A percentile compares a stretch with the other conserved stretches of the same genome.
These are phyloP conservation scores for Philaethria dido DNA, from an alignment of 2,888 invertebrate species.

Conservation along the genomic window DNA sequence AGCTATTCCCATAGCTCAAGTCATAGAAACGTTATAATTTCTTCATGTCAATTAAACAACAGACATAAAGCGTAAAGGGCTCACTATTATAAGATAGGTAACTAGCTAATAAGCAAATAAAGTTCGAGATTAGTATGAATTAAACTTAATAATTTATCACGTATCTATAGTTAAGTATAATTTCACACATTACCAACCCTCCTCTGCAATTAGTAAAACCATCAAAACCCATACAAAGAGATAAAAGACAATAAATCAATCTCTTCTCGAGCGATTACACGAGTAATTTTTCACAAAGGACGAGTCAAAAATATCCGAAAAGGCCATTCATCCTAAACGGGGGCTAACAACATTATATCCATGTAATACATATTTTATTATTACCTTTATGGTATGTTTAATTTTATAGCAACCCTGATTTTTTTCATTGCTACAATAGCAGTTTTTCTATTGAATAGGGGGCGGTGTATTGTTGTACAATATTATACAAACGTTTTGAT, in stretches of 20 bases:
- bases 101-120: not conserved
- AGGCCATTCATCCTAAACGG: conserved; percentile 71
- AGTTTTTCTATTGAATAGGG: conserved; percentile 66
- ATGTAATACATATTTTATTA: conserved; percentile 84
- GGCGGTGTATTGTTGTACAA: conserved; percentile 82
- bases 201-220: conserved; percentile 71
- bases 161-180: conserved; percentile 10
- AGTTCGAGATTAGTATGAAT: not conserved
- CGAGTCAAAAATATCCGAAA: conserved; percentile 78
- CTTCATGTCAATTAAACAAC: not conserved
- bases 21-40: not conserved
- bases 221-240: conserved; percentile 51
- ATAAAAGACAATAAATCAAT: conserved; percentile 60
- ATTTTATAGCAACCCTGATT: conserved; percentile 79
- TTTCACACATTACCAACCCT: conserved; percentile 14
- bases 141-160: not conserved
- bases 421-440: conserved; percentile 62
- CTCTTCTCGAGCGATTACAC: conserved; percentile 77
- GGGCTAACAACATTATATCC: conserved; percentile 82
- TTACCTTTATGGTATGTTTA: conserved; percentile 78
- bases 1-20: not conserved
- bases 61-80: no score
- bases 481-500: conserved; percentile 63
- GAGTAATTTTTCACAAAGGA: conserved; percentile 75
- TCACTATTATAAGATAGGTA: no score